These are phyloP conservation scores for Archocentrus centrarchus DNA, from an alignment of 2,113 vertebrate genomes.

Conservation along the genomic window DNA sequence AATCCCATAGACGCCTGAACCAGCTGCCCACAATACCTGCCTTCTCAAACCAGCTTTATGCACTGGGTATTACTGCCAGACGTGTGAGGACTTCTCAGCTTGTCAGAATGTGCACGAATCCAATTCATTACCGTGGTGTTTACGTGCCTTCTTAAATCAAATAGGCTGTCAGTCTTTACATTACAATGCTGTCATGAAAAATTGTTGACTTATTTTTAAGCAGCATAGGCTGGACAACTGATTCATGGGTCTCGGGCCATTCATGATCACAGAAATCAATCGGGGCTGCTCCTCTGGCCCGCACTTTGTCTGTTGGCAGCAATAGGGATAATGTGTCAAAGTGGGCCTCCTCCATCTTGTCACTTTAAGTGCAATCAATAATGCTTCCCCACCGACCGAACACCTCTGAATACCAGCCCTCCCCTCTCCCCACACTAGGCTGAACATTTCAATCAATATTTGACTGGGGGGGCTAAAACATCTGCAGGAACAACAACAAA, in stretches of 20 bases:
- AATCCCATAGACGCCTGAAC: constrained; percentile 46
- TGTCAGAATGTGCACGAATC: constrained; percentile 38
- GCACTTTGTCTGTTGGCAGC: constrained; percentile 59
- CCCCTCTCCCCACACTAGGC: constrained; percentile 35
- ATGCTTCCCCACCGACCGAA: constrained; percentile 52
- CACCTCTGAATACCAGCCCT: constrained; percentile 55
- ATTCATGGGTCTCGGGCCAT: constrained; percentile 51
- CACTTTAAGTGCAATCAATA: constrained; percentile 80
- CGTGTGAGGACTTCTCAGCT: constrained; percentile 40
- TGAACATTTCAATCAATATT: constrained; percentile 75
- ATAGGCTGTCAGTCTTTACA: constrained; percentile 29
- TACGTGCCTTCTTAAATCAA: constrained; percentile 59
- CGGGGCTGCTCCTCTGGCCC: constrained; percentile 23
- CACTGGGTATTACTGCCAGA: constrained; percentile 27
- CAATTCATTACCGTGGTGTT: constrained; percentile 60
- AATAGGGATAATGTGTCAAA: constrained; percentile 71
- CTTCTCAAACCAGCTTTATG: constrained; percentile 43
- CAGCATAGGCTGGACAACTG: constrained; percentile 16
- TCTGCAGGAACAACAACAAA: constrained; percentile 46
- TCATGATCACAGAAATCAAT: constrained; percentile 64
- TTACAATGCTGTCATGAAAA: constrained; percentile 31
- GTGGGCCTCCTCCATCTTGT: constrained; percentile 77
- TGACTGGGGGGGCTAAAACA: constrained; percentile 54
- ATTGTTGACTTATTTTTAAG: constrained; percentile 48
- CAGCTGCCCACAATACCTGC: constrained; percentile 33